Evolutionary conservation across 2,888 invertebrate genomes (phyloP).

Genomic region (Agonopterix subpropinquella): DNA sequence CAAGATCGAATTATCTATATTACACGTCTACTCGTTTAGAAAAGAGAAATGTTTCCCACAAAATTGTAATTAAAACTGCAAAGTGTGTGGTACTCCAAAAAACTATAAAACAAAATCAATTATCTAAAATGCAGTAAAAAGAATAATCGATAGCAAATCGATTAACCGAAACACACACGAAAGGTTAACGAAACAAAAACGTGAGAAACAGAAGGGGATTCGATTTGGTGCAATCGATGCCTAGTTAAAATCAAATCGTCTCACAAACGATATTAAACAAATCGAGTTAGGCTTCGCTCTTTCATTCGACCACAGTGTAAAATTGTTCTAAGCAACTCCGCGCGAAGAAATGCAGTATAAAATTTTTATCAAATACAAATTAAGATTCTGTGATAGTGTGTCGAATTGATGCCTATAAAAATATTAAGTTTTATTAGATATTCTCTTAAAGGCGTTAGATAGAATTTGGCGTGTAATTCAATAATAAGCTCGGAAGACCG

Average conservation of each 20-base stretch:
- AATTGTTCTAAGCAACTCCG: constrained; percentile 17
- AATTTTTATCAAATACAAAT: constrained; percentile 12
- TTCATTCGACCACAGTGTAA: constrained; percentile 27
- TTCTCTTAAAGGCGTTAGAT: constrained; percentile 49
- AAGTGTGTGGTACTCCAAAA: constrained; percentile 6
- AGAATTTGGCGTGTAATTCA: constrained; percentile 61
- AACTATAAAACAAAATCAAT: constrained; percentile 2
- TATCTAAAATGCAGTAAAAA: constrained; percentile 22
- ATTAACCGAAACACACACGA: constrained; percentile 43
- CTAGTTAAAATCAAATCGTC: constrained; percentile 64
- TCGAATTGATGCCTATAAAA: constrained; percentile 49
- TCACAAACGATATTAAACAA: constrained; percentile 55
- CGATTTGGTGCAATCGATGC: constrained; percentile 44
- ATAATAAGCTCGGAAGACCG: constrained; percentile 64
- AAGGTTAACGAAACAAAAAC: constrained; percentile 64
- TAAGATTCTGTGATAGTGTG: constrained; percentile 36
- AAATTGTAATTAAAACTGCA: neutral
- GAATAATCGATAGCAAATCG: constrained; percentile 50
- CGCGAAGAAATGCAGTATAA: constrained; percentile 24
- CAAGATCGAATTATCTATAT: too few relatives aligned
- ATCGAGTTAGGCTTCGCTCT: constrained; percentile 3
- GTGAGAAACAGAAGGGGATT: constrained; percentile 60
- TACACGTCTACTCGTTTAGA: too few relatives aligned
- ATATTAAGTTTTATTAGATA: constrained; percentile 38
- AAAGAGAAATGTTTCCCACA: constrained; percentile 6